Base-by-base conservation (phyloP, 2,888 invertebrate species). In the Sesamia inferens region DNA sequence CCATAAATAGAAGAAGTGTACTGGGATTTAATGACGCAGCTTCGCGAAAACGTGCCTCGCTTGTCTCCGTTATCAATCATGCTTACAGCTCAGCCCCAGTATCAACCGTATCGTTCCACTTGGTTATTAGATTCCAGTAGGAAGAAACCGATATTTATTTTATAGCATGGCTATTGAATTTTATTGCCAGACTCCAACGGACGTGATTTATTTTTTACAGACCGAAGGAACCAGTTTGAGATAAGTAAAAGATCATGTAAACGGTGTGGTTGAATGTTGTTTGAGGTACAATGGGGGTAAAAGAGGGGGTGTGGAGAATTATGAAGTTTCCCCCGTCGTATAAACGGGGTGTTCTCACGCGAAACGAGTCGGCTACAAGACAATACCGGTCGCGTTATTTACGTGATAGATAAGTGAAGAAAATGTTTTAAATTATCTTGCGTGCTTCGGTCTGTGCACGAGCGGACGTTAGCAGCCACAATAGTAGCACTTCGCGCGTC, bases 1-100 rank as follows among this genome's bases (percentile, higher is more conserved):
- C 95, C 94, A 93, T 95, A 95, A 93, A 94, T 93, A 94, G 93
- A 91, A 93, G 92, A 90, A 90, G 90, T 92, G 89, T 90, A 88
- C 89, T 87, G 87, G 78, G 86, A 85, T 92, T 93, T 94, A 94
- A 95, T 92, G 93, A 94, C 77, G 78, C 90, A 85, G 88, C 89
- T 88, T 85, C 83, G 92, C 90, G 90, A 91, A 93, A 93, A 92
- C 92, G 92, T 91, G 91, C 88, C 85, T 88, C 85, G 89, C 80
- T 87, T 90, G 91, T 89, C 90, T 85, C 89, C 90, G 88, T 92
- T 93, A 95, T 94, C 93, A 93, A 94, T 94, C 94, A 93, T 90
- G 90, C 89, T 88, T 87, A 90, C 87, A 87, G 86, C 87, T 88
- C 74, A 79, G 79, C 64, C 59, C 71, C 48, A 85, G 84, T 85